These are phyloP conservation scores for Drosophila ogumai DNA, from an alignment of 1,140 invertebrate species.

Conservation along the genomic window DNA sequence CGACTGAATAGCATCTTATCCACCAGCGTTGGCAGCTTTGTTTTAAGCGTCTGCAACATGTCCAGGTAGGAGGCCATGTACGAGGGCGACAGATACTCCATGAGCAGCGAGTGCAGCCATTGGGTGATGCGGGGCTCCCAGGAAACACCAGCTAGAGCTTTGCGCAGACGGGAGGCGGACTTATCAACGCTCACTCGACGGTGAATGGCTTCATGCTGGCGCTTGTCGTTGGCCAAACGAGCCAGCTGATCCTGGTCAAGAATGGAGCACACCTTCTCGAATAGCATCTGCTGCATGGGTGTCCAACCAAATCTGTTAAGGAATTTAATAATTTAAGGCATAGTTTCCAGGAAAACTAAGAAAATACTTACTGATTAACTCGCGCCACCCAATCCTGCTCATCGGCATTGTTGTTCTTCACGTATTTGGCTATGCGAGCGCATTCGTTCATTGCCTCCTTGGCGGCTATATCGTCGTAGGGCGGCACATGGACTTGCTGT, in stretches of 20 bases:
- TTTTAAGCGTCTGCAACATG: conserved; percentile 90
- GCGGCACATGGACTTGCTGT: conserved; percentile 76
- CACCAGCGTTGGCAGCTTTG: conserved; percentile 91
- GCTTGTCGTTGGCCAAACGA: conserved; percentile 87
- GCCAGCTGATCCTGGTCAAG: conserved; percentile 90
- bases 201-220: conserved; percentile 88
- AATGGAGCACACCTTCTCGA: conserved; percentile 88
- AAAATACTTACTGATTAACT: conserved; percentile 87
- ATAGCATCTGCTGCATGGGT: conserved; percentile 88
- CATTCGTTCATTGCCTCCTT: conserved; percentile 90
- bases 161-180: conserved; percentile 89
- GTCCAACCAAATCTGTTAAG: conserved; percentile 88
- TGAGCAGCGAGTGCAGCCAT: conserved; percentile 91
- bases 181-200: conserved; percentile 90
- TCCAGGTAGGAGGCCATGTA: conserved; percentile 92
- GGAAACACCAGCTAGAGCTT: conserved; percentile 88
- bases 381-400: conserved; percentile 90
- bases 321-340: background rate
- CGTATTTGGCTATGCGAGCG: conserved; percentile 87
- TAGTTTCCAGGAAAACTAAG: too few species aligned
- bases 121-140: conserved; percentile 91
- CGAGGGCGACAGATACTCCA: conserved; percentile 89
- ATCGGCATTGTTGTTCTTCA: conserved; percentile 87
- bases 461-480: conserved; percentile 89
- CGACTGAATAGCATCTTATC: conserved; percentile 90